A percentile compares a stretch with the other conserved stretches of the same genome.
Conservation (phyloP, 2,888 invertebrate genomes). For the Callosobruchus maculatus region DNA sequence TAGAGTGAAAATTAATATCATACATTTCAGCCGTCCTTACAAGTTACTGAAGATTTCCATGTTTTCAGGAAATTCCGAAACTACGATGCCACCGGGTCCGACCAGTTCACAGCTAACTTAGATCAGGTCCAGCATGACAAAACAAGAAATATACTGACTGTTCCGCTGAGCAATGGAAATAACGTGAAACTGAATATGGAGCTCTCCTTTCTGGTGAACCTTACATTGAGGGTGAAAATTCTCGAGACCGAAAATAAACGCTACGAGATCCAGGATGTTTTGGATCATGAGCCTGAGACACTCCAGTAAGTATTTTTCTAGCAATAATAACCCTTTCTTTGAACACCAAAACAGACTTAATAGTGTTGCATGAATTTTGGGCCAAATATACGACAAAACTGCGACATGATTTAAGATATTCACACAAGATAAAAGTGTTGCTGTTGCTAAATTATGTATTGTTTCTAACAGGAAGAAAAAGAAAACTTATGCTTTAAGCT, state of each 20-base stretch:
- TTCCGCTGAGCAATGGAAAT: slow-evolving; percentile 15
- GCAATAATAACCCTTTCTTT: not conserved
- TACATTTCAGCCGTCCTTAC: too few relatives aligned
- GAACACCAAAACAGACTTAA: too few relatives aligned
- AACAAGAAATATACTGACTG: not conserved
- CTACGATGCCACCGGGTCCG: not conserved
- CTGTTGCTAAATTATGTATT: too few relatives aligned
- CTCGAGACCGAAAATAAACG: slow-evolving; percentile 8
- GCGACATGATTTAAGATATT: too few relatives aligned
- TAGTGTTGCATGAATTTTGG: too few relatives aligned
- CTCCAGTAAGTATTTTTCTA: slow-evolving; percentile 13
- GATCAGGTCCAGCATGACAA: not conserved
- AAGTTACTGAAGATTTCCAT: too few relatives aligned
- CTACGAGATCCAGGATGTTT: slow-evolving; percentile 19
- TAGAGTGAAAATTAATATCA: too few relatives aligned
- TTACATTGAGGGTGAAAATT: slow-evolving; percentile 14
- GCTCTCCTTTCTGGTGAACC: slow-evolving; percentile 7
- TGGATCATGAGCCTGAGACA: slow-evolving; percentile 13
- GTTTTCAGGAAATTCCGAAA: not conserved
- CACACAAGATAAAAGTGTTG: too few relatives aligned
- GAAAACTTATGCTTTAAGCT: too few relatives aligned
- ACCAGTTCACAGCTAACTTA: not conserved
- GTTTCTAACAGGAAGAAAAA: too few relatives aligned
- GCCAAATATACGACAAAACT: too few relatives aligned
- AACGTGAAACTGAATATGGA: slow-evolving; percentile 8